Conservation (phyloP, 2,797 vertebrate species). For the Heteromormyrus szaboi region DNA sequence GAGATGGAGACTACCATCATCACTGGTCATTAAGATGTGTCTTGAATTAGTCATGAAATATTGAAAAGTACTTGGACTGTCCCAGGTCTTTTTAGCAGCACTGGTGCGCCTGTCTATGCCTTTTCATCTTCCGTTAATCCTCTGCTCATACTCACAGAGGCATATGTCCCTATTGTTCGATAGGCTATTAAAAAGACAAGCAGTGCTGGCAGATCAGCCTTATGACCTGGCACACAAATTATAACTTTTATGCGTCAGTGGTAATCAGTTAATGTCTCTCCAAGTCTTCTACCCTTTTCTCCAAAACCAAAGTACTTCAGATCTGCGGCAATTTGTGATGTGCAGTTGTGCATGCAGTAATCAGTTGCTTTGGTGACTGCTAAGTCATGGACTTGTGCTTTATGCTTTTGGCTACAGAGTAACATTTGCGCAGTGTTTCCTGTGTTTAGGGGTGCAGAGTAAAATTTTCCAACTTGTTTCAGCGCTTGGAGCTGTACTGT, state of each 20-base stretch:
- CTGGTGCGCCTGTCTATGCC: not conserved
- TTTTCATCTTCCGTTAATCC: not conserved
- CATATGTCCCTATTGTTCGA: not conserved
- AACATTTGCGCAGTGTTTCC: not conserved
- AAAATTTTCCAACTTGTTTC: not conserved
- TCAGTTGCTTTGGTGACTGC: not conserved
- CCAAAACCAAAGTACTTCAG: not conserved
- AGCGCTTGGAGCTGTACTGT: not conserved
- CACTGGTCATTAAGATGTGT: not conserved
- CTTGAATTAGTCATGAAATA: not conserved
- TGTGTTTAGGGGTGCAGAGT: not conserved
- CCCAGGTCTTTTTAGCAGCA: not conserved
- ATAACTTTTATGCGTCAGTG: not conserved
- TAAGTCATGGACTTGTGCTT: not conserved
- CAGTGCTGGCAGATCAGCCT: not conserved
- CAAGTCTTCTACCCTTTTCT: not conserved
- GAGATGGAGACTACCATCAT: not conserved
- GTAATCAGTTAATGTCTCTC: not conserved
- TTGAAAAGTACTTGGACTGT: not conserved
- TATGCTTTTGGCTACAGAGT: not conserved
- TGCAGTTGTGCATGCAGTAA: not conserved
- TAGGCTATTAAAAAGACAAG: not conserved
- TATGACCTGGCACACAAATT: not conserved
- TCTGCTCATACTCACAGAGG: not conserved
- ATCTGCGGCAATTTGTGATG: not conserved